Percentiles rank a stretch among this genome's conserved stretches.
Conservation (phyloP, 2,888 invertebrate genomes). For the Nebria brevicollis region DNA sequence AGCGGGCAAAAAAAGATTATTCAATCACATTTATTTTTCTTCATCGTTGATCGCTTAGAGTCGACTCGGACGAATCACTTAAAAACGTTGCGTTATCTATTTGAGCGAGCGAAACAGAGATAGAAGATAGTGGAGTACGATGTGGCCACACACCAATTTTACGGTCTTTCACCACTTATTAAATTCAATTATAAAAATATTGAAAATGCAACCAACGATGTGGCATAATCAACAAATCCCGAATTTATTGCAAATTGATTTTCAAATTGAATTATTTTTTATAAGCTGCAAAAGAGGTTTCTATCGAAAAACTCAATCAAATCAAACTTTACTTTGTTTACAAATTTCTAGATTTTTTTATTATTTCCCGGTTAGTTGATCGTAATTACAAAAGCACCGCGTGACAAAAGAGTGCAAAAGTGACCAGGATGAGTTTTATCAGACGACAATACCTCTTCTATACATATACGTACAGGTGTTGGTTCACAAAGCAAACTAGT, state of each 20-base stretch:
- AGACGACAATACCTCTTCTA: too few relatives aligned
- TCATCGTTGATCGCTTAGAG: background rate
- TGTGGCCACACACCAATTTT: conserved; percentile 38
- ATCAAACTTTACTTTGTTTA: background rate
- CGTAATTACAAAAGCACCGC: too few relatives aligned
- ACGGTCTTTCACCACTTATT: conserved; percentile 45
- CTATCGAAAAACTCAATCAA: background rate
- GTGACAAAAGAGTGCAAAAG: too few relatives aligned
- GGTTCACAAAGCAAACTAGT: conserved; percentile 42
- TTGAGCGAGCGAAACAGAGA: background rate
- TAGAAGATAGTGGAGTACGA: background rate
- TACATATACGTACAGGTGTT: conserved; percentile 2
- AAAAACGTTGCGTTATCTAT: background rate
- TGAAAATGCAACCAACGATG: conserved; percentile 43
- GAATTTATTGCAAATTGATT: conserved; percentile 48
- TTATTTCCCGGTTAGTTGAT: background rate
- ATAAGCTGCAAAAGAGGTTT: conserved; percentile 32
- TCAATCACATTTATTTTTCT: background rate
- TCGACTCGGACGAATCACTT: background rate
- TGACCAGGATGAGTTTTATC: too few relatives aligned
- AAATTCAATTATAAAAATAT: conserved; percentile 46
- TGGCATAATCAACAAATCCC: conserved; percentile 47
- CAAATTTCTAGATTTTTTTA: background rate
- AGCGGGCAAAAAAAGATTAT: background rate
- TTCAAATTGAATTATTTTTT: conserved; percentile 47